These are phyloP conservation scores for Epinephelus awoara DNA, from an alignment of 2,797 vertebrate genomes.

Conservation along the genomic window DNA sequence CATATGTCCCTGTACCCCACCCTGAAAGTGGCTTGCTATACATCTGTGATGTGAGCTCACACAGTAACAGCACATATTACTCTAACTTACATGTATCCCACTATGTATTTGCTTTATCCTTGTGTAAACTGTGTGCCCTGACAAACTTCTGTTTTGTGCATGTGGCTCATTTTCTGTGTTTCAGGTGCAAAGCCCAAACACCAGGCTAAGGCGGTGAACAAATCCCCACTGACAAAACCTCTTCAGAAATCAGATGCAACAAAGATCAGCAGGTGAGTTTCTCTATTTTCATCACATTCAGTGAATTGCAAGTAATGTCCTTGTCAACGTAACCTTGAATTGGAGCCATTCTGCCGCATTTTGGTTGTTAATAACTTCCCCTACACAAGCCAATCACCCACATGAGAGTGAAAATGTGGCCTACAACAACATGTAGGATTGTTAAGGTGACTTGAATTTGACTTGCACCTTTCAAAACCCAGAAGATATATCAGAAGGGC, in stretches of 20 bases:
- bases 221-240: constrained; percentile 77
- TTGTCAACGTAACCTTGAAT: no score
- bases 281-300: background rate
- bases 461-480: background rate
- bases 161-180: constrained; percentile 46
- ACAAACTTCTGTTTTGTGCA: background rate
- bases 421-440: no score
- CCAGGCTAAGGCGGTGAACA: constrained; percentile 75
- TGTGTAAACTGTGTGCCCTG: background rate
- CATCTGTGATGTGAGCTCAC: constrained; percentile 24
- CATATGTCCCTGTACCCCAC: constrained; percentile 22
- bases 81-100: background rate
- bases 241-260: constrained; percentile 76
- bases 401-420: background rate
- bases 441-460: background rate
- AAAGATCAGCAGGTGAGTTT: constrained; percentile 84
- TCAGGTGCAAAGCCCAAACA: constrained; percentile 82
- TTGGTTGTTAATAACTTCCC: background rate
- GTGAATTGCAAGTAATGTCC: background rate
- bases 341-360: no score
- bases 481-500: background rate
- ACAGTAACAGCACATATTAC: constrained; percentile 1
- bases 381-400: background rate
- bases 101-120: background rate
- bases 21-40: constrained; percentile 7